phyloP scores from a whole-genome alignment of 1,140 invertebrate genomes.

The Cydia splendana region DNA sequence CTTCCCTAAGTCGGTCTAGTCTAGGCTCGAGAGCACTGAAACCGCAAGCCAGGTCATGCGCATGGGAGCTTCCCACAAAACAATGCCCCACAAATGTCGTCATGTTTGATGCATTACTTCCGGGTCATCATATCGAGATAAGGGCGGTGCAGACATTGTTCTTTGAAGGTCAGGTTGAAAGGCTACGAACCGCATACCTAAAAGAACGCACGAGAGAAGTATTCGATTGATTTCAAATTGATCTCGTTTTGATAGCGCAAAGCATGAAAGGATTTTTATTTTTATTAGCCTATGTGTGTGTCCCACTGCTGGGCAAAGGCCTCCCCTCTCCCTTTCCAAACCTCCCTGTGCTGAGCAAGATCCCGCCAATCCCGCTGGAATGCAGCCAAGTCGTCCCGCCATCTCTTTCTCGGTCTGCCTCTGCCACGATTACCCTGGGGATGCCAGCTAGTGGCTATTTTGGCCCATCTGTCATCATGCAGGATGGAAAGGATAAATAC shows the following conservation, averaged over 20 bases:
- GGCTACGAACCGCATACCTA: neutral
- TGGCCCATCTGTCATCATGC: too few species aligned
- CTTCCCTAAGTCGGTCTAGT: neutral
- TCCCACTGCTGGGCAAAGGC: too few species aligned
- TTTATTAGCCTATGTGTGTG: too few species aligned
- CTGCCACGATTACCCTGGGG: too few species aligned
- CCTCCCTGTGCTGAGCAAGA: too few species aligned
- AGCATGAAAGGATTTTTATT: too few species aligned
- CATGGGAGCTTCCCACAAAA: conserved; percentile 55
- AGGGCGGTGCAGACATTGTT: conserved; percentile 1
- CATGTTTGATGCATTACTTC: conserved; percentile 46
- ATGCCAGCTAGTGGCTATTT: too few species aligned
- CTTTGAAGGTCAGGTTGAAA: neutral
- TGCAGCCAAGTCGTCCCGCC: too few species aligned
- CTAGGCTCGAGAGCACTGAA: conserved; percentile 36
- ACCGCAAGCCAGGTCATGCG: conserved; percentile 47
- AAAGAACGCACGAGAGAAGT: neutral
- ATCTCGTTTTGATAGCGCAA: neutral
- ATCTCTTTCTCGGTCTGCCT: too few species aligned
- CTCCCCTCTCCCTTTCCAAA: too few species aligned
- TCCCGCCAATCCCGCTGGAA: too few species aligned
- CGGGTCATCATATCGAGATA: conserved; percentile 21
- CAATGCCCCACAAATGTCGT: conserved; percentile 49
- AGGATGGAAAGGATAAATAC: too few species aligned
- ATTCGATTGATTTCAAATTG: neutral